A percentile compares a stretch with the other conserved stretches of the same genome.
phyloP scores from a whole-genome alignment of 1,140 invertebrate species.

The Diorhabda elongata region DNA sequence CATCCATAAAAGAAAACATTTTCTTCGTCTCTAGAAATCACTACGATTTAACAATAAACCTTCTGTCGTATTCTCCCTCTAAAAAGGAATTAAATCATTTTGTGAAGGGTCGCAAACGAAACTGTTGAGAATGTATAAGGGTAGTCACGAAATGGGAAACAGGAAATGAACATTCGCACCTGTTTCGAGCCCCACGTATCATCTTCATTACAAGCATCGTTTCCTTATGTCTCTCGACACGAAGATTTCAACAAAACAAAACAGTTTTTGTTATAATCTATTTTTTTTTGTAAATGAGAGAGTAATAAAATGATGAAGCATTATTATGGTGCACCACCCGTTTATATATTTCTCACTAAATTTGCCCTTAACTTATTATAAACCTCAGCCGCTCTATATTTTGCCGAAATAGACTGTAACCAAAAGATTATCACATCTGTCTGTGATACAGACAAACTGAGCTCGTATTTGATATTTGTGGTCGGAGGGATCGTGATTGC shows the following conservation, averaged over 20 bases:
- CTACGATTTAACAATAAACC: too few species aligned
- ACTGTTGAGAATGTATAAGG: not conserved
- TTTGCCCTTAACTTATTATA: not conserved
- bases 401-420: not conserved
- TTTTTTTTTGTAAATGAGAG: too few species aligned
- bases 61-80: not conserved
- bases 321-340: too few species aligned
- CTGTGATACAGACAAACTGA: conserved; percentile 8
- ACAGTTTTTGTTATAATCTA: too few species aligned
- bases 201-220: too few species aligned
- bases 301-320: too few species aligned
- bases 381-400: not conserved
- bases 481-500: conserved; percentile 4
- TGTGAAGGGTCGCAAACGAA: conserved; percentile 10
- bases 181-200: not conserved
- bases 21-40: too few species aligned
- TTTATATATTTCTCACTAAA: too few species aligned
- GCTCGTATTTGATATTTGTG: conserved; percentile 4
- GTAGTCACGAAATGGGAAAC: conserved; percentile 7
- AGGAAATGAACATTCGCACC: conserved; percentile 13
- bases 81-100: conserved; percentile 12
- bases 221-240: too few species aligned
- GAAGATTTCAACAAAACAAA: too few species aligned
- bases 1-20: too few species aligned
- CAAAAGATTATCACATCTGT: conserved; percentile 11